A percentile compares a stretch with the other conserved stretches of the same genome.
Conservation (phyloP, 2,888 invertebrate species). For the Conistra vaccinii region DNA sequence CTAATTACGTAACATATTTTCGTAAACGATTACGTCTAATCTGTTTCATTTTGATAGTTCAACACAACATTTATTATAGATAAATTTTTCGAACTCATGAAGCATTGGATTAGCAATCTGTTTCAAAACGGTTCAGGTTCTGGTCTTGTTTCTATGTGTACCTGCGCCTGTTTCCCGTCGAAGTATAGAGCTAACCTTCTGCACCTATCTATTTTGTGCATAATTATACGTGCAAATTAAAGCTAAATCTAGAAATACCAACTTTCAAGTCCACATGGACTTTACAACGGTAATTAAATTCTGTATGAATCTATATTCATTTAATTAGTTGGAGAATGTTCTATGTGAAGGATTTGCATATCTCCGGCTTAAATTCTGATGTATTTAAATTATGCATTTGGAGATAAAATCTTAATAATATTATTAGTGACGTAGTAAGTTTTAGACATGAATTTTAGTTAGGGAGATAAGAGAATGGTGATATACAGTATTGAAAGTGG, state of each 20-base stretch:
- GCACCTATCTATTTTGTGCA: background rate
- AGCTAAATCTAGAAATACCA: slow-evolving; percentile 37
- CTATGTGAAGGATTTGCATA: slow-evolving; percentile 43
- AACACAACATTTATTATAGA: too few species aligned
- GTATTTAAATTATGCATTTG: slow-evolving; percentile 44
- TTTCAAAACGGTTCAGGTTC: too few species aligned
- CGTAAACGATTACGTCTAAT: too few species aligned
- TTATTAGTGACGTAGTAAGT: slow-evolving; percentile 5
- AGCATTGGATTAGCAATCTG: too few species aligned
- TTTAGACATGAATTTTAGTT: slow-evolving; percentile 1
- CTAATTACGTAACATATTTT: too few species aligned
- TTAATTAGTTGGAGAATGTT: slow-evolving; percentile 43
- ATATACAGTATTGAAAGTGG: background rate
- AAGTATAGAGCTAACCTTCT: slow-evolving; percentile 2
- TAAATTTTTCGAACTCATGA: too few species aligned
- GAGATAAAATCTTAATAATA: slow-evolving; percentile 19
- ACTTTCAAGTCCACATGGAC: slow-evolving; percentile 40
- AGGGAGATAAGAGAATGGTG: background rate
- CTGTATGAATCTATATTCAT: slow-evolving; percentile 48
- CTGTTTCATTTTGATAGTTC: too few species aligned
- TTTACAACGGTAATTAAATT: slow-evolving; percentile 47
- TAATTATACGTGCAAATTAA: slow-evolving; percentile 50
- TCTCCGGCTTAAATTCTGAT: slow-evolving; percentile 46
- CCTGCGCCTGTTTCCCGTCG: too few species aligned
- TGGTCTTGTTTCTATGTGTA: too few species aligned